These are phyloP conservation scores for Hydroisotoma schaefferi DNA, from an alignment of 2,888 invertebrate species.

Conservation along the genomic window DNA sequence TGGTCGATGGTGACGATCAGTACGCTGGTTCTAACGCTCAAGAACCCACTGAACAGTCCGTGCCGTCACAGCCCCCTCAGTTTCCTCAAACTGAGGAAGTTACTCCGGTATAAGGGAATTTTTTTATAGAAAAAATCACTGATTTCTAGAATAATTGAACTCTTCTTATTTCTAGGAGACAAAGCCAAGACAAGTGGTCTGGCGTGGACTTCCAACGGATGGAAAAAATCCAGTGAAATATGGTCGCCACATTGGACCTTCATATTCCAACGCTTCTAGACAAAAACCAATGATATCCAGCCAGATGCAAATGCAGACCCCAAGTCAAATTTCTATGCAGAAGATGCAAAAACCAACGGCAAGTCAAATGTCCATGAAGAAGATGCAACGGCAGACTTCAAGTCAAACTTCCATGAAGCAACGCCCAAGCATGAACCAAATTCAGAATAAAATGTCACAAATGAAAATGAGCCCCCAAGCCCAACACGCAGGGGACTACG, in stretches of 20 bases:
- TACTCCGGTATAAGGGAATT: no score
- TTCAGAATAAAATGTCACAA: neutral
- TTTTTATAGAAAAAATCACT: neutral
- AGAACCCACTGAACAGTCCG: neutral
- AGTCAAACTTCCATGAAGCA: no score
- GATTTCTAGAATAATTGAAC: neutral
- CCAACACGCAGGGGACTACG: neutral
- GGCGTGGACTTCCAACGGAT: conserved; percentile 2
- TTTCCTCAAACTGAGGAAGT: neutral
- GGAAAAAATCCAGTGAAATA: conserved; percentile 7
- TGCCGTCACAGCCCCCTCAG: neutral
- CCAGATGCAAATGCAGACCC: conserved; percentile 1
- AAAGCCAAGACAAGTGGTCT: neutral
- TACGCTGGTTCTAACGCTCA: neutral
- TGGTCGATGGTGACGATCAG: no score
- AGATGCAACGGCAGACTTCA: no score
- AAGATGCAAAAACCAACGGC: neutral
- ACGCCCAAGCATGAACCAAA: no score
- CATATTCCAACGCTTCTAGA: no score
- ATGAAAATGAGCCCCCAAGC: neutral
- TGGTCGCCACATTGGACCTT: conserved; percentile 24
- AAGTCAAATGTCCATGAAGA: no score
- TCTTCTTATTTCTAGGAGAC: neutral
- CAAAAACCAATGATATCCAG: no score
- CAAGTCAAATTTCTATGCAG: neutral